Conservation (phyloP, 2,113 vertebrate species). For the Lucifuga dentata region DNA sequence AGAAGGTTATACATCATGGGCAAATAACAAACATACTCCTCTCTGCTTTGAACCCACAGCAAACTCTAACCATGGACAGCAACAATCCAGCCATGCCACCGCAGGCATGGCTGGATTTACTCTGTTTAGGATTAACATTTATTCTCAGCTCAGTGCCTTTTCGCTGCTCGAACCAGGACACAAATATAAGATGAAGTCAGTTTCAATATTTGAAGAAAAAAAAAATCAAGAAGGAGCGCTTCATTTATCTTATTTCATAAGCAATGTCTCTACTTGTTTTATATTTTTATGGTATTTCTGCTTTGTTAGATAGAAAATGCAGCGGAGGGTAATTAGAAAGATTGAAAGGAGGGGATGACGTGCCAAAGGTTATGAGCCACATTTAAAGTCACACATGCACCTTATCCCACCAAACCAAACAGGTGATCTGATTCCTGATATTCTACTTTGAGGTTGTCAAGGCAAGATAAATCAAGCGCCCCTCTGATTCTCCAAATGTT, state of each 20-base stretch:
- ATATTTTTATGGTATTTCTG: neutral
- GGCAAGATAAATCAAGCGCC: constrained; percentile 41
- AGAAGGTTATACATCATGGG: constrained; percentile 21
- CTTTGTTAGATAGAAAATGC: neutral
- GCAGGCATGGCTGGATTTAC: too few species aligned
- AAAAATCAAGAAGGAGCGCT: constrained; percentile 3
- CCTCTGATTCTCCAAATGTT: constrained; percentile 46
- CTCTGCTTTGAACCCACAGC: constrained; percentile 57
- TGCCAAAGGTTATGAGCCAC: constrained; percentile 40
- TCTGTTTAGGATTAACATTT: constrained; percentile 56
- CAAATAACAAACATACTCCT: constrained; percentile 43
- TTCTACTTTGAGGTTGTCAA: neutral
- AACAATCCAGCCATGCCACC: constrained; percentile 49
- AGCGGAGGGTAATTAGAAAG: neutral
- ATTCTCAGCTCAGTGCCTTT: constrained; percentile 79
- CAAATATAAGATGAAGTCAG: constrained; percentile 35
- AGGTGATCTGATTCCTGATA: neutral
- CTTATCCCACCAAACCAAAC: constrained; percentile 3
- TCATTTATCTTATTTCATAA: constrained; percentile 30
- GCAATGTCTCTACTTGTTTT: constrained; percentile 9
- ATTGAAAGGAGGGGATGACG: neutral
- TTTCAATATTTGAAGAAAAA: constrained; percentile 43
- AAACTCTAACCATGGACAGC: constrained; percentile 48
- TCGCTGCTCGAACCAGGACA: constrained; percentile 59
- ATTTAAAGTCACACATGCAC: constrained; percentile 7